A percentile compares a stretch with the other conserved stretches of the same genome.
Evolutionary conservation across 2,113 vertebrate species (phyloP).

Genomic region (Oxyruncus cristatus): DNA sequence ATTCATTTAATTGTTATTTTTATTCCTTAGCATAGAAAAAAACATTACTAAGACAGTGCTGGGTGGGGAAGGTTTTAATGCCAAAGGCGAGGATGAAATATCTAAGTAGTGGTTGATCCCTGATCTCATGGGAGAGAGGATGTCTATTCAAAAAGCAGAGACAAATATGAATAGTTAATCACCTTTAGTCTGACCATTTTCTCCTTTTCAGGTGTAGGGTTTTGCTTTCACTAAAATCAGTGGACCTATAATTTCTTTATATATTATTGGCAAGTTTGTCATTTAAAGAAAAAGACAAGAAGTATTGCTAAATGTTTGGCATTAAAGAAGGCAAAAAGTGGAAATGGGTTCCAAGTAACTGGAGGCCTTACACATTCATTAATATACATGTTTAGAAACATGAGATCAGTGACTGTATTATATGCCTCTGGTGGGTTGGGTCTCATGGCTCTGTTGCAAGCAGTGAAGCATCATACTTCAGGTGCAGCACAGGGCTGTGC

Average conservation of each 20-base stretch:
- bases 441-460: not conserved
- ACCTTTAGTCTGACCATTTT: not conserved
- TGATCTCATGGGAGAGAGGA: conserved; percentile 8
- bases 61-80: not conserved
- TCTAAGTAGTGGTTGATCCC: conserved; percentile 31
- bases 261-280: not conserved
- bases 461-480: not conserved
- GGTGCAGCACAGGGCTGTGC: not conserved
- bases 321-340: not conserved
- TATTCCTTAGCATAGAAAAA: not conserved
- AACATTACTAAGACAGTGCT: not conserved
- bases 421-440: not conserved
- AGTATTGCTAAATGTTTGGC: not conserved
- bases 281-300: not conserved
- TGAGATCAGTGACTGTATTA: not conserved
- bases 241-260: not conserved
- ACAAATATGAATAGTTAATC: conserved; percentile 26
- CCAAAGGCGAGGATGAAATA: not conserved
- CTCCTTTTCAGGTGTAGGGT: not conserved
- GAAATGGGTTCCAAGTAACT: not conserved
- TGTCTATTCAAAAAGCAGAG: conserved; percentile 16
- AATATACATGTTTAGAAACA: not conserved
- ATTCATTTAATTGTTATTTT: not conserved
- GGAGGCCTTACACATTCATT: not conserved
- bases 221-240: not conserved